phyloP scores from a whole-genome alignment of 1,140 invertebrate species.

The Neuroterus valhalla region DNA sequence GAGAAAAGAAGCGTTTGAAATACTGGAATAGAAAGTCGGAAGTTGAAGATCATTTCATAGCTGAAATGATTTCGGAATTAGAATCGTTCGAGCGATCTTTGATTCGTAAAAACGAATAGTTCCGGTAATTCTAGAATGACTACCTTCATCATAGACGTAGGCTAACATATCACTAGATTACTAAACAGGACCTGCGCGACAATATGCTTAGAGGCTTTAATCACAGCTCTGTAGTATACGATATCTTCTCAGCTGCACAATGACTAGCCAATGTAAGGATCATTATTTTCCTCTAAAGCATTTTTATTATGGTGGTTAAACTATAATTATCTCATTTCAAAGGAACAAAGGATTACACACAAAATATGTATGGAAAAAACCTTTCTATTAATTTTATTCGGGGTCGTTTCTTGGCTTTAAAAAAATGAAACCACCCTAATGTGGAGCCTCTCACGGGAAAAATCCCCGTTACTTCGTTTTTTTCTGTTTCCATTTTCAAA shows the following conservation, averaged over 20 bases:
- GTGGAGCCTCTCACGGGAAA: not conserved
- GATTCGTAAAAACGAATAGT: slow-evolving; percentile 16
- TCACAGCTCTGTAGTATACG: slow-evolving; percentile 72
- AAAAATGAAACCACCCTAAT: not conserved
- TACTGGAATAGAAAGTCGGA: slow-evolving; percentile 22
- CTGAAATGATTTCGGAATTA: slow-evolving; percentile 4
- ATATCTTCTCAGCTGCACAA: slow-evolving; percentile 69
- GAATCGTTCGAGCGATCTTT: not conserved
- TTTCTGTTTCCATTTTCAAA: slow-evolving; percentile 21
- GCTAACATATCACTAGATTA: slow-evolving; percentile 57
- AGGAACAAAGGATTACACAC: too few species aligned
- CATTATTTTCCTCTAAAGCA: slow-evolving; percentile 58
- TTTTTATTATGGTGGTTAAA: not conserved
- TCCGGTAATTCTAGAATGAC: slow-evolving; percentile 1
- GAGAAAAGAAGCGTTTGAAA: slow-evolving; percentile 12
- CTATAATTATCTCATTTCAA: not conserved
- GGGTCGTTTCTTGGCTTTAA: not conserved
- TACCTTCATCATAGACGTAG: slow-evolving; percentile 48
- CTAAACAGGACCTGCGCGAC: slow-evolving; percentile 67
- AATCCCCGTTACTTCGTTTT: not conserved
- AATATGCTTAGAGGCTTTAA: slow-evolving; percentile 73
- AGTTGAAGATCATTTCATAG: slow-evolving; percentile 17
- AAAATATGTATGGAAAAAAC: not conserved
- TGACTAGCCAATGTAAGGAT: slow-evolving; percentile 73
- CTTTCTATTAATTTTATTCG: not conserved